Conservation (phyloP, 2,888 invertebrate species). For the Kryphioiulus occultus region DNA sequence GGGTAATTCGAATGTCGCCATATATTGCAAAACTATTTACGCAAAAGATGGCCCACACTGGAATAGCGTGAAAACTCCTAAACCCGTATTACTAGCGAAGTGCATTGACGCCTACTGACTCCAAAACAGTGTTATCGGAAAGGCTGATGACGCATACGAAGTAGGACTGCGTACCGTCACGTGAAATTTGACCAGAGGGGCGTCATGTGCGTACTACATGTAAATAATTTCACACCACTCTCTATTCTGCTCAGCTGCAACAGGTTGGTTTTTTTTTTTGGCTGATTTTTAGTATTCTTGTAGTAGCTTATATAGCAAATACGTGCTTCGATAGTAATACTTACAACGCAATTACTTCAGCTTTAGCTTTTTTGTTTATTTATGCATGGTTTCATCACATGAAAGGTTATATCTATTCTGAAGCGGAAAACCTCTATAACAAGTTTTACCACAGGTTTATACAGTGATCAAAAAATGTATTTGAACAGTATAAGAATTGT, state of each 20-base stretch:
- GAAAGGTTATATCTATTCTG: no score
- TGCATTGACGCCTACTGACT: background rate
- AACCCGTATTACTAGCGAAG: background rate
- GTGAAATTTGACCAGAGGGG: slow-evolving; percentile 30
- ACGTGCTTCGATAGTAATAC: no score
- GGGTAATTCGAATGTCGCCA: background rate
- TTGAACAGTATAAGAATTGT: no score
- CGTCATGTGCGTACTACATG: background rate
- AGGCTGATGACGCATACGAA: background rate
- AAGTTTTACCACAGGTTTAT: no score
- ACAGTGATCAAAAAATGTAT: no score
- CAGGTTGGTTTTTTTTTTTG: background rate
- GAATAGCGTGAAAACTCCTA: background rate
- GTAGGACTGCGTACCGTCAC: background rate
- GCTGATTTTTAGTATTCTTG: background rate
- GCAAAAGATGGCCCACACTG: background rate
- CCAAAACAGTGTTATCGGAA: background rate
- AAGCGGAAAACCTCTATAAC: no score
- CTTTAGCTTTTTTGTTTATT: no score
- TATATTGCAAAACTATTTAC: background rate
- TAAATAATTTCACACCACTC: background rate
- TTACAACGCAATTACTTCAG: no score
- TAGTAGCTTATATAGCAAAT: no score
- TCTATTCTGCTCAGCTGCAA: background rate
- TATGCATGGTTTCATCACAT: no score